Base-by-base conservation (phyloP, 2,797 vertebrate species). In the Falco novaeseelandiae region DNA sequence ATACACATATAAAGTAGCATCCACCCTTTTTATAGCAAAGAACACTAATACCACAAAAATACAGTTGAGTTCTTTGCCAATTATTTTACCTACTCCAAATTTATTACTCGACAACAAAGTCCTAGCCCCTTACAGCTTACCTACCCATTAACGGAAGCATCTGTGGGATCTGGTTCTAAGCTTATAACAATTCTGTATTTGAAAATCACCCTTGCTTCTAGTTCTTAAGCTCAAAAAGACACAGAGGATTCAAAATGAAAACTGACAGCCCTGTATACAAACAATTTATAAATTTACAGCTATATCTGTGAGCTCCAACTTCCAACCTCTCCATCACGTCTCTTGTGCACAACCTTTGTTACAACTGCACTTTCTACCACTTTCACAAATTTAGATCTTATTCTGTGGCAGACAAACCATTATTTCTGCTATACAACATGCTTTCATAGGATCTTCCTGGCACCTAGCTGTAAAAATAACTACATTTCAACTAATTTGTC, bases 321-420 rank as follows among this genome's bases (percentile, higher is more conserved):
- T 12, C 42, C 4, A 26, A 48, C 30, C 46, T 4, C 27, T 11
- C 20, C 40, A 1, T 22, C 18, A 3, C 0, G 0, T 38, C 36
- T 65, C 71, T 30, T 6, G 0, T 2, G 58, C n/a, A 23, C 26
- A 38, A 1, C 32, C 42, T 22, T 8, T 22, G 16, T 12, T 10
- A 66, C 19, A 17, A 2, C 59, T 5, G 12, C 69, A 20, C 23
- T 0, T 2, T 7, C 59, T 21, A 44, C n/a, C 19, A 5, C 32
- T 12, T 29, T 8, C 58, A 27, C 38, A 34, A 1, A 11, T 8
- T 4, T 9, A 17, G 19, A 14, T 19, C 32, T 15, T 12, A 0
- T 16, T 48, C 6, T 0, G 1, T 4, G 20, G 18, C 42, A 6
- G 29, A 29, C 54, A 42, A 12, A 2, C 9, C 9, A 8, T 27